phyloP scores from a whole-genome alignment of 2,797 vertebrate species.

The Cossypha dichroa region DNA sequence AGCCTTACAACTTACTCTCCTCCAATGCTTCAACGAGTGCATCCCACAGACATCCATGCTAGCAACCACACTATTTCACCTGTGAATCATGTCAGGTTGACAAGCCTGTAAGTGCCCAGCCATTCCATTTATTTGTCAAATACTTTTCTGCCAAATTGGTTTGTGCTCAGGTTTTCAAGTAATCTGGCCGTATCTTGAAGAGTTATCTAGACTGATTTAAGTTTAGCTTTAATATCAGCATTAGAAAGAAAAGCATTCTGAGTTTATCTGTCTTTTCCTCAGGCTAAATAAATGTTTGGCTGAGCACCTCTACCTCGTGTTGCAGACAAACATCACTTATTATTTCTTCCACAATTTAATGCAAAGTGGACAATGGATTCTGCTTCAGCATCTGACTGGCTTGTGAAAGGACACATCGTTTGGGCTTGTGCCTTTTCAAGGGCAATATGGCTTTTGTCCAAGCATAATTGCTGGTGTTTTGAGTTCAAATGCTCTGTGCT shows the following conservation, averaged over 20 bases:
- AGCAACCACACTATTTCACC: not conserved
- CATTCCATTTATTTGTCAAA: not conserved
- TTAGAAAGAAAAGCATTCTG: not conserved
- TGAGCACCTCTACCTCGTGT: not conserved
- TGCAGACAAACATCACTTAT: not conserved
- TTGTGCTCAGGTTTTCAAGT: not conserved
- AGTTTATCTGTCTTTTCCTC: not conserved
- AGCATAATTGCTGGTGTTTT: not conserved
- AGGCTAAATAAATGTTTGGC: slow-evolving; percentile 10
- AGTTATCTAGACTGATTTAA: not conserved
- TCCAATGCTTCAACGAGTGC: not conserved
- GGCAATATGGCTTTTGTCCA: not conserved
- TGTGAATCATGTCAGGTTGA: not conserved
- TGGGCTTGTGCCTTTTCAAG: not conserved
- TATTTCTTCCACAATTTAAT: not conserved
- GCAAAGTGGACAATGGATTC: not conserved
- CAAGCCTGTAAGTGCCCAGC: not conserved
- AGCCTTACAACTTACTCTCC: not conserved
- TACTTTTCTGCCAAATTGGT: not conserved
- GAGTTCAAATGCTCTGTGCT: not conserved
- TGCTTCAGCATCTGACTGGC: not conserved
- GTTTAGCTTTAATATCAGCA: not conserved
- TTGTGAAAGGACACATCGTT: not conserved
- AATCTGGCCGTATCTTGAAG: not conserved
- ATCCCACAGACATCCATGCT: not conserved